A percentile compares a stretch with the other conserved stretches of the same genome.
These are phyloP conservation scores for Pandemis cinnamomeana DNA, from an alignment of 2,888 invertebrate genomes.

Conservation along the genomic window DNA sequence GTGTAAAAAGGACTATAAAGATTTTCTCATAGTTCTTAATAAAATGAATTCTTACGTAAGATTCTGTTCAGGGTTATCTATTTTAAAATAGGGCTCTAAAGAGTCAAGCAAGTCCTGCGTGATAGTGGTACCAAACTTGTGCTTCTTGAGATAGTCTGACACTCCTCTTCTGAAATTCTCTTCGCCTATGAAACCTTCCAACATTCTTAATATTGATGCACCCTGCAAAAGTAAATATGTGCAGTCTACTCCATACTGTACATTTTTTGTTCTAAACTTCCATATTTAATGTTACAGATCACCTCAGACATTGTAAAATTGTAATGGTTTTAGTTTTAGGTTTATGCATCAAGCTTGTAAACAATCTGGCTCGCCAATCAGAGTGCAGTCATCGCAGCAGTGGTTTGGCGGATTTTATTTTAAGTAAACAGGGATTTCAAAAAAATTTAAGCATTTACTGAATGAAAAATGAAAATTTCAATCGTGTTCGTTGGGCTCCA, in stretches of 20 bases:
- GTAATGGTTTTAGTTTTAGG: neutral
- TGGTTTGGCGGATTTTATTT: too few relatives aligned
- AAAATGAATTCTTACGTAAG: conserved; percentile 69
- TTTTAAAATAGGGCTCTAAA: conserved; percentile 84
- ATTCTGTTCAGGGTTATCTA: conserved; percentile 77
- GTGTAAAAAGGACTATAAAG: neutral
- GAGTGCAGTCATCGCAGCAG: too few relatives aligned
- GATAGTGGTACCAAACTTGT: conserved; percentile 89
- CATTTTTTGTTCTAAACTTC: too few relatives aligned
- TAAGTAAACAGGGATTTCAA: too few relatives aligned
- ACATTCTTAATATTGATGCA: conserved; percentile 94
- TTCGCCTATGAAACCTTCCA: conserved; percentile 91
- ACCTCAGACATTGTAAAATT: too few relatives aligned
- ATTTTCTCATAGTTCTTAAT: neutral
- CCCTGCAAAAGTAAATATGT: conserved; percentile 81
- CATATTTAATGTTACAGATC: too few relatives aligned
- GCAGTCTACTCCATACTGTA: too few relatives aligned
- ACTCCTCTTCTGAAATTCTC: conserved; percentile 89
- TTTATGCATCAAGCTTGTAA: too few relatives aligned
- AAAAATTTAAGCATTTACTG: neutral
- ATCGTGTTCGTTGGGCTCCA: too few relatives aligned
- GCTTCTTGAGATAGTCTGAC: conserved; percentile 88
- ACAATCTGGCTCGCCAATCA: too few relatives aligned
- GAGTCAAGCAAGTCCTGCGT: conserved; percentile 90
- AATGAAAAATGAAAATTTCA: too few relatives aligned